Evolutionary conservation across 37 sponge, comb jelly and placozoan species (phyloP).

Genomic region (Beroe forskalii): DNA sequence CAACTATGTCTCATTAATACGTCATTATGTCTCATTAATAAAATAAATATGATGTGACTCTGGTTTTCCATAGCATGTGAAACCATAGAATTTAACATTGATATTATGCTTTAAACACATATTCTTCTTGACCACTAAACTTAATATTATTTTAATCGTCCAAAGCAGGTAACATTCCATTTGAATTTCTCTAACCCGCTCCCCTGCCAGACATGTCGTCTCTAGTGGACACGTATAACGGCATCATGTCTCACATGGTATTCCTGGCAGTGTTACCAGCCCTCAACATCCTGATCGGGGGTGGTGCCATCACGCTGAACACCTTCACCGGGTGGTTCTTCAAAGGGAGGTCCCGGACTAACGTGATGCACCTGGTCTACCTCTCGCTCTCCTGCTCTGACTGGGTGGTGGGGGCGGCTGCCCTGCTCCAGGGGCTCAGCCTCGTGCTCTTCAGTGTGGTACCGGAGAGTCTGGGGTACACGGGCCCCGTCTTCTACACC

Average conservation of each 20-base stretch:
- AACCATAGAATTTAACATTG: too few relatives aligned
- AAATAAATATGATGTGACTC: too few relatives aligned
- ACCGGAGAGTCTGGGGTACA: neutral
- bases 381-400: constrained; percentile 6
- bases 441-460: neutral
- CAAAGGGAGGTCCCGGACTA: neutral
- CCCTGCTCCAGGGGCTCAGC: constrained; percentile 5
- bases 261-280: constrained; percentile 14
- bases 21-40: too few relatives aligned
- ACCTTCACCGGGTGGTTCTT: constrained; percentile 28
- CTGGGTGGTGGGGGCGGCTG: constrained; percentile 15
- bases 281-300: constrained; percentile 30
- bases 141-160: too few relatives aligned
- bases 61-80: too few relatives aligned
- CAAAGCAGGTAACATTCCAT: too few relatives aligned
- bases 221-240: neutral
- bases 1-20: too few relatives aligned
- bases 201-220: too few relatives aligned
- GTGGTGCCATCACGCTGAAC: neutral
- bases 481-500: constrained; percentile 2
- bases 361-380: constrained; percentile 61
- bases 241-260: neutral
- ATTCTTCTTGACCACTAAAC: too few relatives aligned
- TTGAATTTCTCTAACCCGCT: too few relatives aligned
- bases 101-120: too few relatives aligned